Base-by-base conservation (phyloP, 2,888 invertebrate species). In the Acronicta aceris region DNA sequence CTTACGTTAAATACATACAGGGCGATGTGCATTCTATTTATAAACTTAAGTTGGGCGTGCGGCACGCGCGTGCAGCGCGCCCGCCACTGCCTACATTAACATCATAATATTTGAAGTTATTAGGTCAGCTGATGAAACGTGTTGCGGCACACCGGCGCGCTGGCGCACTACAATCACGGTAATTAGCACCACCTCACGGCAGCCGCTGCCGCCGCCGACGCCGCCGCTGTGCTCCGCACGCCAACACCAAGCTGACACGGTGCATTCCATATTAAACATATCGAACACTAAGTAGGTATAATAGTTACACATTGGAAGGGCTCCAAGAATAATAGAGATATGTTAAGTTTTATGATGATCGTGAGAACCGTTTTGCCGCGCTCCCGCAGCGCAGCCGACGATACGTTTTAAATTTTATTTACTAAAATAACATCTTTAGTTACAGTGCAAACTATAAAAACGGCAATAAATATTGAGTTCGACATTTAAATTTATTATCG, bases 21-120 rank as follows among this genome's bases (percentile, higher is more conserved):
- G 82, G 82, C 85, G 89, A 89, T 90, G 91, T 93, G 91, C 92
- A 92, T 84, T 89, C 93, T 94, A 94, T 94, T 94, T 92, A 91
- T 93, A 93, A 91, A 85, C 78, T 88, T 92, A 92, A 93, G 90
- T 93, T 92, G 90, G 86, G 81, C 85, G 86, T 81, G 81, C 84
- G 85, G 86, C 89, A 84, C 88, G 86, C 86, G 90, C 89, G 88
- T 91, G 91, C 91, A 90, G 73, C 82, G 79, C 75, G 63, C 80
- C 78, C 78, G 68, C 71, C 60, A 69, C 82, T 85, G 84, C 86
- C 87, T 84, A 85, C 86, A 82, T 83, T 85, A 86, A 88, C 90
- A 89, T 89, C 90, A 90, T 89, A 90, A 92, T 89, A 89, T 88
- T 86, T 85, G 85, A 90, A 90, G 88, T 89, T 92, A 91, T 89